Conservation (phyloP, 2,113 vertebrate species). For the Delphinus delphis region DNA sequence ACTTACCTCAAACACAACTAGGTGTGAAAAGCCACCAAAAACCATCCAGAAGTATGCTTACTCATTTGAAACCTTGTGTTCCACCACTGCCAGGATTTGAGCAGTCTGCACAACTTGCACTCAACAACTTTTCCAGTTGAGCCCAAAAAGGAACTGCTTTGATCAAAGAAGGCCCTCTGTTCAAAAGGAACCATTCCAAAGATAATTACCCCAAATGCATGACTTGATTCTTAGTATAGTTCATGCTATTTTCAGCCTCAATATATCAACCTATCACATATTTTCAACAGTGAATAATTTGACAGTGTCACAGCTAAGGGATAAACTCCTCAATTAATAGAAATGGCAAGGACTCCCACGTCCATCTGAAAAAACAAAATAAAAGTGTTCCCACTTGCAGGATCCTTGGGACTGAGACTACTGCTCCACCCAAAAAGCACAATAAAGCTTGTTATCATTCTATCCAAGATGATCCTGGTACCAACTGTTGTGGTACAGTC, state of each 20-base stretch:
- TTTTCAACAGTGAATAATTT: constrained; percentile 18
- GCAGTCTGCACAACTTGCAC: not conserved
- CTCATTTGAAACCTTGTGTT: not conserved
- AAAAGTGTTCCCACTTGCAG: not conserved
- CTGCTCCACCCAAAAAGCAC: not conserved
- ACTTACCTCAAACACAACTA: not conserved
- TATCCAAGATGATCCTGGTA: not conserved
- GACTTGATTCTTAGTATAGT: not conserved
- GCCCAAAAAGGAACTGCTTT: not conserved
- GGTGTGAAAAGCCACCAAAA: not conserved
- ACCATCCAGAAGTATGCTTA: not conserved
- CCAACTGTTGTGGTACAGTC: not conserved
- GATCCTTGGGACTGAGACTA: not conserved
- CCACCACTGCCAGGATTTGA: not conserved
- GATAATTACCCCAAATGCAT: not conserved
- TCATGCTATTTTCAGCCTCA: not conserved
- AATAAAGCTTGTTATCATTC: not conserved
- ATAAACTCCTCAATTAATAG: not conserved
- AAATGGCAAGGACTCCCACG: not conserved
- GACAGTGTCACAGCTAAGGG: not conserved
- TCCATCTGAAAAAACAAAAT: constrained; percentile 26
- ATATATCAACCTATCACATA: not conserved
- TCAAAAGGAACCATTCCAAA: constrained; percentile 20
- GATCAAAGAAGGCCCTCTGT: not conserved
- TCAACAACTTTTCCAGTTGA: not conserved